Conservation (phyloP, 2,888 invertebrate genomes). For the Argyresthia albistria region DNA sequence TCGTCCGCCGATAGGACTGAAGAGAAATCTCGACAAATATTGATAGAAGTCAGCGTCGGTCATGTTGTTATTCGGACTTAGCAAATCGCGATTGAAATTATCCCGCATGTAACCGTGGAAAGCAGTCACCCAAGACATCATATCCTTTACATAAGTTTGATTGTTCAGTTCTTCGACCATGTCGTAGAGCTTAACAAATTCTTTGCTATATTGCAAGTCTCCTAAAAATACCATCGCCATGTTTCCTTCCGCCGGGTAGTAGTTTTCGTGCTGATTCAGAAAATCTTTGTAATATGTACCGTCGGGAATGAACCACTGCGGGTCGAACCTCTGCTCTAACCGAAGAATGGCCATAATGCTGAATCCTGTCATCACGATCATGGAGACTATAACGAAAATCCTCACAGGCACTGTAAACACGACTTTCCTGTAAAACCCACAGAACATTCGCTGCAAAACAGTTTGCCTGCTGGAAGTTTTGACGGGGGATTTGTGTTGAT, state of each 20-base stretch:
- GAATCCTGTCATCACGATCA: conserved; percentile 71
- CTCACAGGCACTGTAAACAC: conserved; percentile 79
- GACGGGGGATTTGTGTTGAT: conserved; percentile 71
- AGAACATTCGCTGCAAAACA: conserved; percentile 71
- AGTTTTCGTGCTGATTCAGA: conserved; percentile 62
- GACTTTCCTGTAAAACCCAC: conserved; percentile 74
- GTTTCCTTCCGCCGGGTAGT: conserved; percentile 77
- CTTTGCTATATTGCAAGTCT: conserved; percentile 74
- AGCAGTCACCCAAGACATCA: conserved; percentile 77
- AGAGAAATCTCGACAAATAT: conserved; percentile 79
- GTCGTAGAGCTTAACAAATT: conserved; percentile 71
- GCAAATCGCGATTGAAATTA: conserved; percentile 62
- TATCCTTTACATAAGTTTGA: conserved; percentile 63
- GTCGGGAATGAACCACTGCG: conserved; percentile 84
- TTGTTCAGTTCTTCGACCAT: conserved; percentile 66
- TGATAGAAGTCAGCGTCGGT: conserved; percentile 70
- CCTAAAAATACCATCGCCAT: conserved; percentile 78
- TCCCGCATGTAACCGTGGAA: conserved; percentile 74
- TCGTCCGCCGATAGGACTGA: conserved; percentile 77
- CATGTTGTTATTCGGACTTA: conserved; percentile 51
- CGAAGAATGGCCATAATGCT: conserved; percentile 75
- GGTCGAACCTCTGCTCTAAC: conserved; percentile 85
- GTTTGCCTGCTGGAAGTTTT: conserved; percentile 69
- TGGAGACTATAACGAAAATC: conserved; percentile 73
- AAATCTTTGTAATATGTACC: conserved; percentile 78